Evolutionary conservation across 1,140 invertebrate species (phyloP), one percentile per base, ranked within the genome.

Genomic region (Lucilia sericata): DNA sequence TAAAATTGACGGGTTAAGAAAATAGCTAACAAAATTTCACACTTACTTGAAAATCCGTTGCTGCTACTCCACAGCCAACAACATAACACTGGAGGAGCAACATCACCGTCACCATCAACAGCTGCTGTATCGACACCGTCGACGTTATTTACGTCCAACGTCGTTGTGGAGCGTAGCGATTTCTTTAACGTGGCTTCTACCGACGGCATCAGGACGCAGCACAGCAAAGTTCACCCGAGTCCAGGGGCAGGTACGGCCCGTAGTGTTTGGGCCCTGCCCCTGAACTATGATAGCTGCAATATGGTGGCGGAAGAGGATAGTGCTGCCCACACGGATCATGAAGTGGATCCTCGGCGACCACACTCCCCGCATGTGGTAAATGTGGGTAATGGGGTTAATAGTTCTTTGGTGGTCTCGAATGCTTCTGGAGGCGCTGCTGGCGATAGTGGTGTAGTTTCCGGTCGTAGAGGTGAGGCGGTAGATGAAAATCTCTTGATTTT

Each of bases 231-330:
- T 55, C 94, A 94, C 87, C 94, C 95, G 85, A 96, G 95, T 92
- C 95, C 95, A 91, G 96, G 96, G 92, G 95, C 95, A 80, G 76
- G 76, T 21, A 80, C 76, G 88, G 96, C 95, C 88, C 95, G 95
- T 90, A 96, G 95, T 90, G 95, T 96, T 91, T 96, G 96, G 96
- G 95, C 95, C 89, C 92, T 96, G 92, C 94, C 94, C 91, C 93
- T 94, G 91, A 93, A 93, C 87, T 93, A 94, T 87, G 94, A 93
- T 30, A 80, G 76, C 47, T 95, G 94, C 90, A 94, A 94, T 87
- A 95, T 95, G 92, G 95, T 95, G 82, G 94, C 95, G 14, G 94
- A 94, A 88, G 93, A 94, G 85, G 87, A 94, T 87, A 86, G 92
- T 88, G 87, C 88, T 70, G 86, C 85, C 42, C 87, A 91, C 88